These are phyloP conservation scores for Trichomycterus rosablanca DNA, from an alignment of 2,113 vertebrate species.

Conservation along the genomic window DNA sequence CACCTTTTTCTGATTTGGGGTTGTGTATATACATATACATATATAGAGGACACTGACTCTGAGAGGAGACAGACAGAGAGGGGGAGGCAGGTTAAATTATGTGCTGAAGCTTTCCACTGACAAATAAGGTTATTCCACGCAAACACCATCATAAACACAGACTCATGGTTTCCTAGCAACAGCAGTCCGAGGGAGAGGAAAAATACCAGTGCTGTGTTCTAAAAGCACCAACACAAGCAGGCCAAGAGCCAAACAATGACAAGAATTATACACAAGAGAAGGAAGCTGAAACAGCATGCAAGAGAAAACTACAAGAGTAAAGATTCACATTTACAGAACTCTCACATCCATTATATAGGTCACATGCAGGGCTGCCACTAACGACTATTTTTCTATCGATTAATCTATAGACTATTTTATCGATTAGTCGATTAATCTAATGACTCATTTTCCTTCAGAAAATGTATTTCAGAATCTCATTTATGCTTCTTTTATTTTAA, in stretches of 20 bases:
- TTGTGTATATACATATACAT: too few species aligned
- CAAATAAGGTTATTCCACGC: constrained; percentile 43
- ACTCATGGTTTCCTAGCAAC: constrained; percentile 28
- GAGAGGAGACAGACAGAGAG: too few species aligned
- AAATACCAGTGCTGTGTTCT: constrained; percentile 20
- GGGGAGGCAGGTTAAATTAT: neutral
- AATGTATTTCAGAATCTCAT: too few species aligned
- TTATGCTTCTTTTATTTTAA: too few species aligned
- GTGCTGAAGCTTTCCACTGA: constrained; percentile 39
- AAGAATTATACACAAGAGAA: constrained; percentile 33
- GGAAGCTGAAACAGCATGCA: neutral
- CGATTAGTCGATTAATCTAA: too few species aligned
- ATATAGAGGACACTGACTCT: too few species aligned
- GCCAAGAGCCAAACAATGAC: constrained; percentile 41
- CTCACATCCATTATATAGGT: neutral
- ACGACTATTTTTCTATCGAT: too few species aligned
- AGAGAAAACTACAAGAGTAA: neutral
- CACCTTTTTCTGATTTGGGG: too few species aligned
- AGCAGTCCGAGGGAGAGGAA: constrained; percentile 2
- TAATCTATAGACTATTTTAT: too few species aligned
- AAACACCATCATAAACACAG: constrained; percentile 35
- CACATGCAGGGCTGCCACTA: too few species aligned
- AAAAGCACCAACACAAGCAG: constrained; percentile 21
- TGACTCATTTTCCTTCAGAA: too few species aligned
- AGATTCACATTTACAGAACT: constrained; percentile 10